Base-by-base conservation (phyloP, 1,140 invertebrate species). In the Drosophila pseudoananassae region DNA sequence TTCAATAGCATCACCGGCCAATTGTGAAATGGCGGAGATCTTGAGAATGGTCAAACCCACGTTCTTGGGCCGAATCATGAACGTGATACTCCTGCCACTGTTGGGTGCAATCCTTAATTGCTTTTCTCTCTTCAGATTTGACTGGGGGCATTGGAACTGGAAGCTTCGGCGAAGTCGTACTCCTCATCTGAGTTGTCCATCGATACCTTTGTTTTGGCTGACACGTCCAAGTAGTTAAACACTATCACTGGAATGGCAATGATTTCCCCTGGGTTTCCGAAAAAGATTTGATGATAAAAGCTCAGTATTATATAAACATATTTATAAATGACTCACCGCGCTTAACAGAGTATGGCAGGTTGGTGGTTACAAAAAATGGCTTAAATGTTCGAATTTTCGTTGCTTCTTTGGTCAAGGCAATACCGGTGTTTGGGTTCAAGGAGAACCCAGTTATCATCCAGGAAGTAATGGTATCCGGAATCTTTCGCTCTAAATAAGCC, bases 361-460 rank as follows among this genome's bases (percentile, higher is more conserved):
- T 92, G 8, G 98, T 90, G 1, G 95, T 95, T 14, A 98, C 93
- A 84, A 98, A 98, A 92, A 99, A 98, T 6, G 96, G 96, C 77
- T 97, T 95, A 84, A 97, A 97, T 0, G 98, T 96, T 83, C 94
- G 94, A 25, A 99, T 91, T 94, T 96, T 96, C 73, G 94, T 94
- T n/a, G 95, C 93, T 66, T 93, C 85, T 40, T 95, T 91, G 8
- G 97, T 95, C 3, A 99, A 92, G 3, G 97, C 98, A 1, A 99
- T 93, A 15, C 98, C 98, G 55, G 95, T 92, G 8, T 95, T 92
- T 0, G 95, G 93, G 92, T 98, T 97, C 38, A 99, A 92, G 1
- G 98, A 97, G 91, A 99, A 99, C 1, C 97, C 98, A 38, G 96
- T 97, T 0, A 99, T 94, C 17, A 97, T 93, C 98, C 98, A 99